Conservation (phyloP, 2,888 invertebrate species). For the Steinernema scapterisci region DNA sequence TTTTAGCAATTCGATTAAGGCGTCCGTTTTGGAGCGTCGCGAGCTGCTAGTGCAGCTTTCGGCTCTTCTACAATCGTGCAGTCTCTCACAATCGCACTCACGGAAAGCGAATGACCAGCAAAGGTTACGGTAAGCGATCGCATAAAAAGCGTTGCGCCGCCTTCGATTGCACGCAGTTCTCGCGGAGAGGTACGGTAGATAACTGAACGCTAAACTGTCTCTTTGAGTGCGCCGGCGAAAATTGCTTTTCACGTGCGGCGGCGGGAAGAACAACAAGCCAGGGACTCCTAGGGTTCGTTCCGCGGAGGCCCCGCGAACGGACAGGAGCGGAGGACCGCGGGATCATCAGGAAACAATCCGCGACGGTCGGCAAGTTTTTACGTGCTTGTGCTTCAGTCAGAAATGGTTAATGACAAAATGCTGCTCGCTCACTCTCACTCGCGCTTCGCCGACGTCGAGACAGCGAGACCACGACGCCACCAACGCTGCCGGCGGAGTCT, state of each 20-base stretch:
- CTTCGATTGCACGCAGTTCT: neutral
- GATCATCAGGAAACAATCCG: neutral
- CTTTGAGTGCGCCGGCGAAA: no score
- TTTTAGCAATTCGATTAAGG: constrained; percentile 23
- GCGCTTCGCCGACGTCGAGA: constrained; percentile 19
- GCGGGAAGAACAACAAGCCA: no score
- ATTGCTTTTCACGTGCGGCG: no score
- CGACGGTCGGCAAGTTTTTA: neutral
- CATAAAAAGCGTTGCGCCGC: neutral
- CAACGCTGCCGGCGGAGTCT: constrained; percentile 23
- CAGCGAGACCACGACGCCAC: constrained; percentile 10
- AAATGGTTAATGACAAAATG: constrained; percentile 26
- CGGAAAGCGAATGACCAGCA: neutral
- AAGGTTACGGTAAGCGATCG: constrained; percentile 1
- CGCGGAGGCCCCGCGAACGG: no score
- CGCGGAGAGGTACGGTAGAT: neutral
- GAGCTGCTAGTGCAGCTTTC: constrained; percentile 6
- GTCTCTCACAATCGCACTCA: no score
- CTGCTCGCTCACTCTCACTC: constrained; percentile 20
- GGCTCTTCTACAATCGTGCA: constrained; percentile 1
- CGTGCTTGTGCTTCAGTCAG: constrained; percentile 26
- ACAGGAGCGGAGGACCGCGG: neutral
- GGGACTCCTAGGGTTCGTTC: no score
- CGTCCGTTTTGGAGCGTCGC: constrained; percentile 28
- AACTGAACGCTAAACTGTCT: no score